phyloP scores from a whole-genome alignment of 2,888 invertebrate genomes.

The Aporophyla lueneburgensis region DNA sequence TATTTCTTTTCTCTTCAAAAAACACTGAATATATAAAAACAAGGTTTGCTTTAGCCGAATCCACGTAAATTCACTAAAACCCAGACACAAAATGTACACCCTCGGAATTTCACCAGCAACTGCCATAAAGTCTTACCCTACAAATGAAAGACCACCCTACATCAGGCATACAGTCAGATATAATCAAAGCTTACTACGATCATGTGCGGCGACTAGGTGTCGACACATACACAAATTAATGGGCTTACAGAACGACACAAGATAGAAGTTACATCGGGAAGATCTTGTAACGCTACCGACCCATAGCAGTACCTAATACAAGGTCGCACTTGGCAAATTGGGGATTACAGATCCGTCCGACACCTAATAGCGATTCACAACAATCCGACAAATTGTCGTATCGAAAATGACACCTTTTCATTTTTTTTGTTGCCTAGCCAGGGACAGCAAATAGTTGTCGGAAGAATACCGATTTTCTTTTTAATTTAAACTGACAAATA shows the following conservation, averaged over 20 bases:
- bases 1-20: neutral
- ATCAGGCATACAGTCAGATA: constrained; percentile 19
- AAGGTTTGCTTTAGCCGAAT: neutral
- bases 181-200: constrained; percentile 35
- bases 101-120: neutral
- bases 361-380: too few species aligned
- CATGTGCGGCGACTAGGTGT: constrained; percentile 18
- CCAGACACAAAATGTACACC: neutral
- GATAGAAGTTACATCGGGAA: neutral
- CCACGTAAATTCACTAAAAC: neutral
- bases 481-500: too few species aligned
- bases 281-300: neutral
- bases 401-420: too few species aligned
- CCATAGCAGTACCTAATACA: neutral
- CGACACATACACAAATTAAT: constrained; percentile 23
- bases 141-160: constrained; percentile 13
- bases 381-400: too few species aligned
- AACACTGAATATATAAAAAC: neutral
- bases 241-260: neutral
- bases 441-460: too few species aligned
- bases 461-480: too few species aligned
- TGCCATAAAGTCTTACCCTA: constrained; percentile 8
- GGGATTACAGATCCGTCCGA: neutral
- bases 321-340: neutral
- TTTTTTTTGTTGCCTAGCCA: too few species aligned